These are phyloP conservation scores for Apteryx owenii DNA, from an alignment of 2,113 vertebrate species.

Conservation along the genomic window DNA sequence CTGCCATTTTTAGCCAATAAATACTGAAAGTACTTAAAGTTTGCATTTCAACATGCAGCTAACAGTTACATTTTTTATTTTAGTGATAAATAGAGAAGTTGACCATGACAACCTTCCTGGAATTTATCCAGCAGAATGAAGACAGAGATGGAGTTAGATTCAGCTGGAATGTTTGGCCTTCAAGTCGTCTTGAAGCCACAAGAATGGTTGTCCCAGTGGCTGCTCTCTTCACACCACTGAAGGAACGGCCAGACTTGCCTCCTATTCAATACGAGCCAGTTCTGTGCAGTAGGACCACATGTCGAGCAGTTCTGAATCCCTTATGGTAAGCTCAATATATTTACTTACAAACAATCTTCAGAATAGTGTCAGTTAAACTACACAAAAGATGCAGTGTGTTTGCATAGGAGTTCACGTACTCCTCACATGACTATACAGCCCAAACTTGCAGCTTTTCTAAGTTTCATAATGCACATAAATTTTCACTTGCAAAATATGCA, in stretches of 20 bases:
- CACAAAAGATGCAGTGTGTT: not conserved
- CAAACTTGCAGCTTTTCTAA: not conserved
- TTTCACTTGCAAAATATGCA: not conserved
- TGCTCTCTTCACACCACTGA: slow-evolving; percentile 89
- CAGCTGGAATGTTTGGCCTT: slow-evolving; percentile 99
- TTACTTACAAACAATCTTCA: not conserved
- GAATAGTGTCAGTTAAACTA: not conserved
- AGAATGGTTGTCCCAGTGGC: slow-evolving; percentile 97
- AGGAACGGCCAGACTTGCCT: slow-evolving; percentile 91
- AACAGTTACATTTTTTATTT: slow-evolving; percentile 13
- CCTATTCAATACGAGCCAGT: slow-evolving; percentile 98
- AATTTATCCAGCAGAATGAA: slow-evolving; percentile 98
- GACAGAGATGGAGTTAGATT: slow-evolving; percentile 96
- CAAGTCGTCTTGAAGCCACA: slow-evolving; percentile 95
- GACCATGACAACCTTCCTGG: slow-evolving; percentile 94
- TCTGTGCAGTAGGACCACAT: slow-evolving; percentile 94
- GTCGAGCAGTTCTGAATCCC: slow-evolving; percentile 94
- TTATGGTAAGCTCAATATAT: slow-evolving; percentile 84
- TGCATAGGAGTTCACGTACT: not conserved
- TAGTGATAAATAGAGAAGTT: slow-evolving; percentile 59
- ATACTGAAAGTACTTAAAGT: not conserved
- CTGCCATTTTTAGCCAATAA: not conserved
- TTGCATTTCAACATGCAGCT: not conserved
- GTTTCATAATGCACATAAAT: not conserved
- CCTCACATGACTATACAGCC: not conserved